Conservation (phyloP, 2,888 invertebrate genomes). For the Emesis furor region DNA sequence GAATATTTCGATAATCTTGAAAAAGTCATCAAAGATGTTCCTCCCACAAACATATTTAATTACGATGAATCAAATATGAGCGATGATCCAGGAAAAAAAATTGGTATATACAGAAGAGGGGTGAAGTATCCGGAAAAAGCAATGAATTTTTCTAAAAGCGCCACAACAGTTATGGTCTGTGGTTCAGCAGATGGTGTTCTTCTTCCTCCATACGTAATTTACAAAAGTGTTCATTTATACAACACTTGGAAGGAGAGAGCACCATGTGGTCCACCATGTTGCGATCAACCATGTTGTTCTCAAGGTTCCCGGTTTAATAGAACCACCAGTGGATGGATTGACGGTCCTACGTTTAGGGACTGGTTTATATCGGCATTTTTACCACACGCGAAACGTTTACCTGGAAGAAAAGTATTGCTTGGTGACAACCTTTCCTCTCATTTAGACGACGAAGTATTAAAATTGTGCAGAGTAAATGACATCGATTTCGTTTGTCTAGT, state of each 20-base stretch:
- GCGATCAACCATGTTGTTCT: not conserved
- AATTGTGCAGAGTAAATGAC: not conserved
- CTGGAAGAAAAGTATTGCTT: too few relatives aligned
- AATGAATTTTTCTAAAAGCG: not conserved
- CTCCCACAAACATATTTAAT: not conserved
- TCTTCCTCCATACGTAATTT: not conserved
- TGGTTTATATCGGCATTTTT: not conserved
- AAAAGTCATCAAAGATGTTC: too few relatives aligned
- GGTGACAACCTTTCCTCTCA: too few relatives aligned
- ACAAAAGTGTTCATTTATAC: not conserved
- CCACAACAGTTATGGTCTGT: not conserved
- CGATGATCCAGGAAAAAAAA: not conserved
- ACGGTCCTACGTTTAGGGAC: not conserved
- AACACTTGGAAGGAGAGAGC: not conserved
- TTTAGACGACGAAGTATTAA: not conserved
- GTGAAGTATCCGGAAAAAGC: not conserved
- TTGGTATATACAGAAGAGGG: not conserved
- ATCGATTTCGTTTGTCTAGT: not conserved
- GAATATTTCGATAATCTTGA: too few relatives aligned
- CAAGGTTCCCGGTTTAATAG: not conserved
- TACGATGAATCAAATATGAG: not conserved
- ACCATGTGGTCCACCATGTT: not conserved
- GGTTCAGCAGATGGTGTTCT: not conserved
- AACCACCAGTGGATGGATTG: not conserved
- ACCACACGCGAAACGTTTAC: too few relatives aligned